Evolutionary conservation across 2,888 invertebrate species (phyloP).

Genomic region (Glyphotaelius pellucidus): DNA sequence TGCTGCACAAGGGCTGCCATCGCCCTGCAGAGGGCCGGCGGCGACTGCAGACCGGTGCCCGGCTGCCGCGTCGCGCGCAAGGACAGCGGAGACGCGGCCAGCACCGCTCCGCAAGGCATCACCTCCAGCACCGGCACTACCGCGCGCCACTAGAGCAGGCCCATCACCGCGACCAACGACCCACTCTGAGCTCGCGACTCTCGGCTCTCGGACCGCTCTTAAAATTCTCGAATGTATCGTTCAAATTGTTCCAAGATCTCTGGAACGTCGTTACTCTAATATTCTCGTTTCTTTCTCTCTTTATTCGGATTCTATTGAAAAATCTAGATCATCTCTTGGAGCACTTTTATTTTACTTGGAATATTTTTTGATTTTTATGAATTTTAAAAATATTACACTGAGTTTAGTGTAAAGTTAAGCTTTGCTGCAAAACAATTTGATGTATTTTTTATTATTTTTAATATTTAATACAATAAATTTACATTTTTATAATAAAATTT

Average conservation of each 20-base stretch:
- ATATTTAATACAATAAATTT: too few species aligned
- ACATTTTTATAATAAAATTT: too few species aligned
- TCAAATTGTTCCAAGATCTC: too few species aligned
- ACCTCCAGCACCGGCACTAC: slow-evolving; percentile 10
- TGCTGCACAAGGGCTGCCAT: slow-evolving; percentile 77
- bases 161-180: not conserved
- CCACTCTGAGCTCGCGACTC: not conserved
- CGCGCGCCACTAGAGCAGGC: not conserved
- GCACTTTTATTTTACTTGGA: not conserved
- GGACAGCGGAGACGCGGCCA: slow-evolving; percentile 77
- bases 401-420: not conserved
- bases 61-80: slow-evolving; percentile 77
- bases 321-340: not conserved
- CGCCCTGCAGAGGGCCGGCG: slow-evolving; percentile 75
- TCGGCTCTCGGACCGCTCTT: not conserved
- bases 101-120: slow-evolving; percentile 77
- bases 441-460: too few species aligned
- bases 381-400: not conserved
- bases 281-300: not conserved
- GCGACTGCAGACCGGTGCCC: slow-evolving; percentile 78
- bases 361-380: too few species aligned
- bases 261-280: too few species aligned
- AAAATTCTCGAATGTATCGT: not conserved
- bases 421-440: not conserved
- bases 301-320: not conserved